These are phyloP conservation scores for Isurus oxyrinchus DNA, from an alignment of 2,113 vertebrate species.

Conservation along the genomic window DNA sequence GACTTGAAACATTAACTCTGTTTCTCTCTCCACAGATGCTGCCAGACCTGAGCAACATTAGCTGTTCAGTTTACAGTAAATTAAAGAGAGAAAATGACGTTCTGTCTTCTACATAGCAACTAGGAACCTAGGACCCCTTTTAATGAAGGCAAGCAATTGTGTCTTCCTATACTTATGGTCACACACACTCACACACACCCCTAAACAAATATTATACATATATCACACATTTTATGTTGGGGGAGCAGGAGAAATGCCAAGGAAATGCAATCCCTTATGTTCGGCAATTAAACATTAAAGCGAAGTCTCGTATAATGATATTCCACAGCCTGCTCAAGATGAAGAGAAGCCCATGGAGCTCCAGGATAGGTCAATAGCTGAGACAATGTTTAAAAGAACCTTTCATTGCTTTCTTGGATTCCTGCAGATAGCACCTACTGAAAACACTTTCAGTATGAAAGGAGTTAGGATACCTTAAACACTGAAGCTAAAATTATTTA, in stretches of 20 bases:
- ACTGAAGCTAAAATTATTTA: neutral
- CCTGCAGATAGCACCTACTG: neutral
- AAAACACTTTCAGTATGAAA: neutral
- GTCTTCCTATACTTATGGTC: neutral
- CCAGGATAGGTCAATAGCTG: neutral
- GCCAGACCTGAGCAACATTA: no score
- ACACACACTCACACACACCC: neutral
- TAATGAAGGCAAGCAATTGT: neutral
- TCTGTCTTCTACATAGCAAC: neutral
- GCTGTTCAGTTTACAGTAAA: no score
- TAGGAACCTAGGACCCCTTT: neutral
- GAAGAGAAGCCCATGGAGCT: neutral
- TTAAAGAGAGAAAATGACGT: neutral
- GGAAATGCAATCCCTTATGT: neutral
- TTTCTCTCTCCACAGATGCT: no score
- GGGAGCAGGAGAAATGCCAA: neutral
- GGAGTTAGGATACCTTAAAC: neutral
- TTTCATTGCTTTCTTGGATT: neutral
- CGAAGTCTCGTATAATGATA: neutral
- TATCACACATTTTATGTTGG: neutral
- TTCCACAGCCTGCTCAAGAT: neutral
- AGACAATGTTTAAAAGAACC: neutral
- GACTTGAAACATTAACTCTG: no score
- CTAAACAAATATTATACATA: no score
- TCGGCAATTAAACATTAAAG: neutral